Evolutionary conservation across 2,888 invertebrate species (phyloP).

Genomic region (Torymus aiolomorphi): DNA sequence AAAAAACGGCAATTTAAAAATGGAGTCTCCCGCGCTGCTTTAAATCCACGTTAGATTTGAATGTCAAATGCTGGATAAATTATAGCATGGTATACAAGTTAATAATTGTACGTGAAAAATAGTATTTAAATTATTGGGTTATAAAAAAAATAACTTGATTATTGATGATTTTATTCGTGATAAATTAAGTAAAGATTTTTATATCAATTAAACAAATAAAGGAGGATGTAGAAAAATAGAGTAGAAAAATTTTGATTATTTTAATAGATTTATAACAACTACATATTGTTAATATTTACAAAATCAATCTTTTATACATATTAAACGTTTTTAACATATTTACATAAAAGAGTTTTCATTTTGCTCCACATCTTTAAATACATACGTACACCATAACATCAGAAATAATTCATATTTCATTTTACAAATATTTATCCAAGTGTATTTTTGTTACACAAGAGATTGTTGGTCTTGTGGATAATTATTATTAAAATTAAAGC

Average conservation of each 20-base stretch:
- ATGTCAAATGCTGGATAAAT: neutral
- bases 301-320: slow-evolving; percentile 43
- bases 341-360: slow-evolving; percentile 38
- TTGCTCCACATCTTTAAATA: slow-evolving; percentile 34
- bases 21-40: slow-evolving; percentile 26
- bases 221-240: neutral
- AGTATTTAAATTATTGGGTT: neutral
- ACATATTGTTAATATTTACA: slow-evolving; percentile 47
- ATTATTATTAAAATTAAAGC: slow-evolving; percentile 30
- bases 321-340: slow-evolving; percentile 44
- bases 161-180: neutral
- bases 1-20: slow-evolving; percentile 37
- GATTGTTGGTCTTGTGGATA: neutral
- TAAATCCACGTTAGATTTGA: neutral
- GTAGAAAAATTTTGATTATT: slow-evolving; percentile 45
- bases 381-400: slow-evolving; percentile 28
- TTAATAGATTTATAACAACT: slow-evolving; percentile 55
- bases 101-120: neutral
- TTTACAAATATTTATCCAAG: slow-evolving; percentile 23
- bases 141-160: neutral
- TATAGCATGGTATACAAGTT: neutral
- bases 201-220: neutral
- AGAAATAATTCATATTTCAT: slow-evolving; percentile 30
- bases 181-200: slow-evolving; percentile 1
- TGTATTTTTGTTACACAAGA: slow-evolving; percentile 22